These are phyloP conservation scores for Drosophila putrida DNA, from an alignment of 2,888 invertebrate genomes.

Conservation along the genomic window DNA sequence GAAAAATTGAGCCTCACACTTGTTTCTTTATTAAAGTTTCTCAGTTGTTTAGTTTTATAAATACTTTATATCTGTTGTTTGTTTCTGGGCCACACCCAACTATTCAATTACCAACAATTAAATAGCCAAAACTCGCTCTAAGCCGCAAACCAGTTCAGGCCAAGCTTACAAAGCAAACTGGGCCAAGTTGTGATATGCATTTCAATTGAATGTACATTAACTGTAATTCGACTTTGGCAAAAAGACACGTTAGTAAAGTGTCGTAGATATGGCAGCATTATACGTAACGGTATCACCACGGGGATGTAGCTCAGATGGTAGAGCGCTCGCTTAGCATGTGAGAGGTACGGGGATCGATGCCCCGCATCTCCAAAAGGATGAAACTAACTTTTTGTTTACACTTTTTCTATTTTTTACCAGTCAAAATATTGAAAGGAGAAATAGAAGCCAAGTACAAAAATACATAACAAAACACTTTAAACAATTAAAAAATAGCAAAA, in stretches of 20 bases:
- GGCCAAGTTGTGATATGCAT: slow-evolving; percentile 47
- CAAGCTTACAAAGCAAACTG: slow-evolving; percentile 31
- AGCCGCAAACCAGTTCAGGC: slow-evolving; percentile 65
- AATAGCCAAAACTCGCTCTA: slow-evolving; percentile 10
- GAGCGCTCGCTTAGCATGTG: slow-evolving; percentile 86
- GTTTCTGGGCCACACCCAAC: slow-evolving; percentile 16
- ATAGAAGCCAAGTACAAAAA: not conserved
- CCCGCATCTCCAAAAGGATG: slow-evolving; percentile 84
- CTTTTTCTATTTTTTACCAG: slow-evolving; percentile 10
- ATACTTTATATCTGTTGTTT: not conserved
- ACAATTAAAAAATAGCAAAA: slow-evolving; percentile 83
- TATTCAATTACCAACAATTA: not conserved
- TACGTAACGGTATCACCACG: slow-evolving; percentile 32
- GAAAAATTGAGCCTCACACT: too few species aligned
- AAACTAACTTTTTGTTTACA: slow-evolving; percentile 27
- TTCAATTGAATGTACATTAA: slow-evolving; percentile 50
- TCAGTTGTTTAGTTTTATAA: not conserved
- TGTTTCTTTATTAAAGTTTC: not conserved
- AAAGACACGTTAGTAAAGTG: slow-evolving; percentile 7
- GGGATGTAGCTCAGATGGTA: slow-evolving; percentile 86
- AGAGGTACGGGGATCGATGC: slow-evolving; percentile 86
- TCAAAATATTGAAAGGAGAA: slow-evolving; percentile 7
- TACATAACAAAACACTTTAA: slow-evolving; percentile 82
- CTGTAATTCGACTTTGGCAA: slow-evolving; percentile 40
- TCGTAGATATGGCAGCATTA: slow-evolving; percentile 28